Percentiles rank a stretch among this genome's conserved stretches.
These are phyloP conservation scores for Pelecanoides urinatrix DNA, from an alignment of 2,113 vertebrate genomes.

Conservation along the genomic window DNA sequence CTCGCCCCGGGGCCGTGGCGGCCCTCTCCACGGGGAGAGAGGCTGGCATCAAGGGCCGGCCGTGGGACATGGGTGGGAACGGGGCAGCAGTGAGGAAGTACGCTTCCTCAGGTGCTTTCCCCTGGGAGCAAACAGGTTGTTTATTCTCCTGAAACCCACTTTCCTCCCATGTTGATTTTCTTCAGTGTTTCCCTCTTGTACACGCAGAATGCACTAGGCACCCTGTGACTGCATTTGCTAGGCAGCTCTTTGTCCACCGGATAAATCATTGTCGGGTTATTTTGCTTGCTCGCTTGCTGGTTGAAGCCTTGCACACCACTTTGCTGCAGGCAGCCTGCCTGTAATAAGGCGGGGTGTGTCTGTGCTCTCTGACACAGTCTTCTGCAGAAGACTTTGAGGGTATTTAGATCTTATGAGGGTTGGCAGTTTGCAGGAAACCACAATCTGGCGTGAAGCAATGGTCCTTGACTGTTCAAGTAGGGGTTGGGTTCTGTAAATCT, in stretches of 20 bases:
- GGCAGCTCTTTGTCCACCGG: neutral
- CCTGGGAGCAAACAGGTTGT: neutral
- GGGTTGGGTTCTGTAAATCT: neutral
- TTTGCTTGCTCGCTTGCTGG: neutral
- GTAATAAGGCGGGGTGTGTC: neutral
- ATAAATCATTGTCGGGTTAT: neutral
- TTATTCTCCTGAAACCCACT: neutral
- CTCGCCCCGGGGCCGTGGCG: neutral
- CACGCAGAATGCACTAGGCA: neutral
- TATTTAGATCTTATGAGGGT: neutral
- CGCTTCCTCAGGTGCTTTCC: neutral
- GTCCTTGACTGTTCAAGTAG: neutral
- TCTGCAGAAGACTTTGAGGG: neutral
- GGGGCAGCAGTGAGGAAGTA: neutral
- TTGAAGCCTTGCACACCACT: neutral
- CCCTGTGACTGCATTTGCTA: accelerated
- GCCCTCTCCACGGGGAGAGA: neutral
- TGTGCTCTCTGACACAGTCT: neutral
- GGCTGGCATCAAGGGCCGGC: neutral
- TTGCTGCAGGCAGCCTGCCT: neutral
- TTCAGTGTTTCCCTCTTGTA: accelerated
- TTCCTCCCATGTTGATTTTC: neutral
- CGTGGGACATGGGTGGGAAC: neutral
- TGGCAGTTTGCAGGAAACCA: neutral
- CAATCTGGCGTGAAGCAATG: neutral